A percentile compares a stretch with the other conserved stretches of the same genome.
Conservation (phyloP, 2,888 invertebrate species). For the Chirona hameri region DNA sequence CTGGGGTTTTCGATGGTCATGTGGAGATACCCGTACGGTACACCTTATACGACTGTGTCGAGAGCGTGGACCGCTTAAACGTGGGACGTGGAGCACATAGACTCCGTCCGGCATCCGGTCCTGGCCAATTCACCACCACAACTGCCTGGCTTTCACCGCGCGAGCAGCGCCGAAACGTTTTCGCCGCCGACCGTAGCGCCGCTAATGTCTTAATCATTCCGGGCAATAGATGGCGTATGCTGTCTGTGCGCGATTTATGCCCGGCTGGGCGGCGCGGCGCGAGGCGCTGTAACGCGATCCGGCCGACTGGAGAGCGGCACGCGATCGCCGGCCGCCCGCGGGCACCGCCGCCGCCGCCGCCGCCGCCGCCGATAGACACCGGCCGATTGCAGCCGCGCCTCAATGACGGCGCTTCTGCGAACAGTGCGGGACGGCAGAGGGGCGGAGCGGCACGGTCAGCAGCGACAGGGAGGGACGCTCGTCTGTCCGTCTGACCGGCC, state of each 20-base stretch:
- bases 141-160: neutral
- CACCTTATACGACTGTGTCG: neutral
- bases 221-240: slow-evolving; percentile 25
- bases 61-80: too few species aligned
- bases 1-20: neutral
- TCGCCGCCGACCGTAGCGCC: neutral
- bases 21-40: neutral
- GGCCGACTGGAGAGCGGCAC: neutral
- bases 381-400: neutral
- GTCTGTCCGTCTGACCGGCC: too few species aligned
- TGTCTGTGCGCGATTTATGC: slow-evolving; percentile 9
- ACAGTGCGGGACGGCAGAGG: neutral
- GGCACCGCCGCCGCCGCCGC: neutral
- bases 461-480: neutral
- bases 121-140: neutral
- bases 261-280: neutral
- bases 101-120: neutral
- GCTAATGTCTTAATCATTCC: slow-evolving; percentile 27
- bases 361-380: neutral
- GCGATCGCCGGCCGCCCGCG: neutral
- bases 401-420: neutral
- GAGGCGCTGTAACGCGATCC: neutral
- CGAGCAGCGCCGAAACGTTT: neutral
- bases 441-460: neutral
- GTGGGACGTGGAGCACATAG: too few species aligned